Evolutionary conservation across 2,797 vertebrate genomes (phyloP).

Genomic region (Tolypeutes matacus): DNA sequence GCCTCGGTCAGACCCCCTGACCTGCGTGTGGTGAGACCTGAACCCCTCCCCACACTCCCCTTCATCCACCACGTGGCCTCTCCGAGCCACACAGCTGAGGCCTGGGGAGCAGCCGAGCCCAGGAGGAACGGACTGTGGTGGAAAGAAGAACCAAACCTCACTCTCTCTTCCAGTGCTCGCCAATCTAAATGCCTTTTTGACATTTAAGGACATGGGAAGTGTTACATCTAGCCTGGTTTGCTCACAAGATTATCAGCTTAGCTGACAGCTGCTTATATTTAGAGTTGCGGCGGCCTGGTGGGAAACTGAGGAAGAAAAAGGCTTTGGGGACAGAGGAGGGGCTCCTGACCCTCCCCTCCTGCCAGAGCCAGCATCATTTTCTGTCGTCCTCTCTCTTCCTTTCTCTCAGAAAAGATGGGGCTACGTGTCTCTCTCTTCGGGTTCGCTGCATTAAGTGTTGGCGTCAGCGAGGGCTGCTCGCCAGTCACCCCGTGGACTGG

Average conservation of each 20-base stretch:
- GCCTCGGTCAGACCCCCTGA: not conserved
- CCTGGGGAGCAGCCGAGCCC: not conserved
- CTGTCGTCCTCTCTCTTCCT: not conserved
- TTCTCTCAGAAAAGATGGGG: not conserved
- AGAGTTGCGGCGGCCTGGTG: not conserved
- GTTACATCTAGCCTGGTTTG: not conserved
- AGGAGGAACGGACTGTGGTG: fast-evolving
- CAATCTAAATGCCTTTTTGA: not conserved
- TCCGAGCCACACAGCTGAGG: not conserved
- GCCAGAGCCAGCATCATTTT: not conserved
- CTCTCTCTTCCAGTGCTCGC: not conserved
- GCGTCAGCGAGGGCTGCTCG: not conserved
- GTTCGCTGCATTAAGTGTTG: not conserved
- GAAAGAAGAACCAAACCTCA: not conserved
- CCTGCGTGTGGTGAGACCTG: not conserved
- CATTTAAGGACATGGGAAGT: not conserved
- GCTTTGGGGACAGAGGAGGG: not conserved
- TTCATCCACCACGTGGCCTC: not conserved
- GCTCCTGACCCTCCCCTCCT: too few relatives aligned
- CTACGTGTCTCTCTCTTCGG: not conserved
- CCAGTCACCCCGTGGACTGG: not conserved
- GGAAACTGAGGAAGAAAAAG: not conserved
- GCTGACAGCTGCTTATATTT: not conserved
- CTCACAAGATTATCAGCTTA: not conserved
- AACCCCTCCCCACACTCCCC: not conserved